Evolutionary conservation across 1,140 invertebrate species (phyloP), one percentile per base, ranked within the genome.

Genomic region (Macrotrachela quadricornifera): DNA sequence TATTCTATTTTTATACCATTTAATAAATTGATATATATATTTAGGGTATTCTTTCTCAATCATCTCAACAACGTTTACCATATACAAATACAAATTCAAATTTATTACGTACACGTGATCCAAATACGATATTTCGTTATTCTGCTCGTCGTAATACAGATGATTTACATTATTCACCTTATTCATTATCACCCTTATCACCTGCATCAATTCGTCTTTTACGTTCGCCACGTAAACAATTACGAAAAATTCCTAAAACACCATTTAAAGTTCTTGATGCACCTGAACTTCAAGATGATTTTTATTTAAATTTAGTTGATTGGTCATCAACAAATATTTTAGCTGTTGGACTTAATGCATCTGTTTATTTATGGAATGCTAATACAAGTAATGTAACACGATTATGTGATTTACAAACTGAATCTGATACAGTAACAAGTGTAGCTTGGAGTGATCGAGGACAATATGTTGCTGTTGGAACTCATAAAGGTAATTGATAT

Each of bases 291-390:
- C 91, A 96, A 71, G 92, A 99, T 69, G 94, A 97, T 70, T 99
- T 99, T 71, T 97, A 97, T 68, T 70, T 97, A 30, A 99, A 97
- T 71, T 74, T 99, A 52, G 92, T 99, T 9, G 94, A 99, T 70
- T 99, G 94, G 94, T 96, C 90, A 1, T 87, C 86, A 9, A 87
- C 92, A 68, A 97, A 99, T 72, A 87, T 97, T 9, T 76, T 99
- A 17, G 91, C 87, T 66, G 94, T 99, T n/a, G 94, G 92, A 0
- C 71, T 99, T 0, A 90, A 88, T 11, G 88, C 85, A 57, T 95
- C 90, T 69, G 94, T 99, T 2, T 99, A 99, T 72, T 69, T 99
- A 42, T 99, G 94, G 94, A 95, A 87, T 61, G 92, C 92, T 0
- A 94, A 87, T 64, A 97, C 90, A 56, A 94, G 88, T 67, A 90